Base-by-base conservation (phyloP, 2,113 vertebrate genomes). In the Clupea harengus region DNA sequence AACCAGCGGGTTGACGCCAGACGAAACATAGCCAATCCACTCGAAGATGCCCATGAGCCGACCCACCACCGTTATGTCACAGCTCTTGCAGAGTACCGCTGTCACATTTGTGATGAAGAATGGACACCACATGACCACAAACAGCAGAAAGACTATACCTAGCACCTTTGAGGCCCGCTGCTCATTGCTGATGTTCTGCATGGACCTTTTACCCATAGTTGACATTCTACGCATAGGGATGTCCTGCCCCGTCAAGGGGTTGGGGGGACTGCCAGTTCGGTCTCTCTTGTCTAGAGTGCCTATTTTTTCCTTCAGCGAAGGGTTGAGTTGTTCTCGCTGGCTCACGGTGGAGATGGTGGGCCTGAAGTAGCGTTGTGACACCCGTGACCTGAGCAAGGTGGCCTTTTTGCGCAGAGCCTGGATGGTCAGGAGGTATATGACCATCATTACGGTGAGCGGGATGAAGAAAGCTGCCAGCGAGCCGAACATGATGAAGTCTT, bases 41-140 rank as follows among this genome's bases (percentile, higher is more conserved):
- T 97, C 97, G 92, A 99, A 99, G 92, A 99, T 95, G 87, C 98
- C 97, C 95, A 99, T 95, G 32, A 99, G 96, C 67, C 90, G 96
- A 82, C 93, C 91, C 13, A 99, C 95, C 46, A 97, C 83, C 4
- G 91, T 89, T 81, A 89, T 60, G 5, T 95, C 94, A 72, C 98
- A 99, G 86, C 94, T 95, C 57, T 94, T 91, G 91, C 98, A 99
- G 52, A 99, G 93, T 84, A 95, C 98, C 13, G 96, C 97, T 49
- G 96, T 97, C 90, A 99, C 87, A 20, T 99, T 99, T 82, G 98
- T 99, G 83, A 99, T 97, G 89, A 99, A 99, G 91, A 99, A 99
- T 0, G 98, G 98, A 85, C 98, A 98, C 98, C 98, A 99, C 98
- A 99, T 99, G 86, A 99, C 89, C 72, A 99, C 93, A 86, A 99